Percentiles rank a stretch among this genome's conserved stretches.
Conservation (phyloP, 2,797 vertebrate genomes). For the Halcyon chelicuti region DNA sequence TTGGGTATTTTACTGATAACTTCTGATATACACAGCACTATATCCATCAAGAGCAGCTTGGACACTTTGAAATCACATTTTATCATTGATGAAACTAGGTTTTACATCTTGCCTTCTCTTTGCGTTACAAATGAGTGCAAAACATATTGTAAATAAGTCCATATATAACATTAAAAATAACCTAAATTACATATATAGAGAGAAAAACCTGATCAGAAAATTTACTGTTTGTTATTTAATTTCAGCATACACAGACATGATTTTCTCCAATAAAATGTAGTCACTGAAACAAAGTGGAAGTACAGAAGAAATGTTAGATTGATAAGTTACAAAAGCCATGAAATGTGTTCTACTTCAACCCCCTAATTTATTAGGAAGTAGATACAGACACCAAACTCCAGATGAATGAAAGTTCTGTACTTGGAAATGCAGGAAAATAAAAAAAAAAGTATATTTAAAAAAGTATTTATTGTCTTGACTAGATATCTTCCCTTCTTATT, state of each 20-base stretch:
- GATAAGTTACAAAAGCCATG: background rate
- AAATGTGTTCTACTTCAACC: background rate
- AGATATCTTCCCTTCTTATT: background rate
- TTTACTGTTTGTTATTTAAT: background rate
- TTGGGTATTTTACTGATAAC: background rate
- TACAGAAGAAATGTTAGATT: background rate
- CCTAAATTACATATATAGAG: fast-evolving
- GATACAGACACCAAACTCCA: background rate
- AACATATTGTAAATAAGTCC: background rate
- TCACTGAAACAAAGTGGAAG: background rate
- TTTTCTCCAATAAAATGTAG: background rate
- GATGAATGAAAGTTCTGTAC: background rate
- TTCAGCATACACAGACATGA: background rate
- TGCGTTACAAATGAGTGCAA: background rate
- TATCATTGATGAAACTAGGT: background rate
- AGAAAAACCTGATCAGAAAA: background rate
- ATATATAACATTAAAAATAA: background rate
- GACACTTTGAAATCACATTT: background rate
- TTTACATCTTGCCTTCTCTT: background rate
- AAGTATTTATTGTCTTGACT: background rate
- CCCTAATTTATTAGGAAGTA: background rate
- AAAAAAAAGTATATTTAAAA: background rate
- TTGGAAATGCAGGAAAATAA: background rate
- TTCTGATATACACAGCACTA: background rate
- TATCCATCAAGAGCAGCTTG: background rate